Conservation (phyloP, 1,140 invertebrate species). For the Eurosta solidaginis region DNA sequence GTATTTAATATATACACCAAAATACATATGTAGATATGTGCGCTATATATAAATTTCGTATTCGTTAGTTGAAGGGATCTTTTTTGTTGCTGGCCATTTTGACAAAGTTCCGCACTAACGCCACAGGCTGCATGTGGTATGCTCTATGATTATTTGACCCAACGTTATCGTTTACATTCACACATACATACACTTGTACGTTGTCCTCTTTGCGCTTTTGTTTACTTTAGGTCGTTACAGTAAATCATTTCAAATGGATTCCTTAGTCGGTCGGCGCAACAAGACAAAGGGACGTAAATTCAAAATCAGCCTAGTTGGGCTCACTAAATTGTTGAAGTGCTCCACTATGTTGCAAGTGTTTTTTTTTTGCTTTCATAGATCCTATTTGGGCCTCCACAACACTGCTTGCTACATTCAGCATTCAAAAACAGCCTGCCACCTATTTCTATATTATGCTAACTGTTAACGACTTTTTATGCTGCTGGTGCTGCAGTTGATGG, state of each 20-base stretch:
- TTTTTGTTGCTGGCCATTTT: background rate
- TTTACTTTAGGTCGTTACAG: conserved; percentile 28
- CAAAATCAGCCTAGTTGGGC: background rate
- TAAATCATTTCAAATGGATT: conserved; percentile 32
- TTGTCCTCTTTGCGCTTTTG: conserved; percentile 3
- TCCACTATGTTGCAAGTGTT: background rate
- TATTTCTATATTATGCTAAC: conserved; percentile 21
- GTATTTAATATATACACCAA: background rate
- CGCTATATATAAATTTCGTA: background rate
- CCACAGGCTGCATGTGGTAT: background rate
- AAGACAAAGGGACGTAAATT: too few relatives aligned
- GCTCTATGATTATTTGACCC: background rate
- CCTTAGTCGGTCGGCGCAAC: background rate
- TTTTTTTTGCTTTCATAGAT: background rate
- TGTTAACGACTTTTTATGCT: background rate
- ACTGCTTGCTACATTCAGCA: background rate
- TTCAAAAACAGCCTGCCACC: background rate
- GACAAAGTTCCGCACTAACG: conserved; percentile 9
- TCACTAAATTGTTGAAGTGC: background rate
- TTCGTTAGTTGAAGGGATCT: background rate
- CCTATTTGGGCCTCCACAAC: background rate
- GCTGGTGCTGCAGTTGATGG: background rate
- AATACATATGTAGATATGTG: background rate
- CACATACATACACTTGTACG: background rate
- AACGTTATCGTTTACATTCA: background rate